Evolutionary conservation across 2,888 invertebrate species (phyloP).

Genomic region (Leptinotarsa rubiginosa): DNA sequence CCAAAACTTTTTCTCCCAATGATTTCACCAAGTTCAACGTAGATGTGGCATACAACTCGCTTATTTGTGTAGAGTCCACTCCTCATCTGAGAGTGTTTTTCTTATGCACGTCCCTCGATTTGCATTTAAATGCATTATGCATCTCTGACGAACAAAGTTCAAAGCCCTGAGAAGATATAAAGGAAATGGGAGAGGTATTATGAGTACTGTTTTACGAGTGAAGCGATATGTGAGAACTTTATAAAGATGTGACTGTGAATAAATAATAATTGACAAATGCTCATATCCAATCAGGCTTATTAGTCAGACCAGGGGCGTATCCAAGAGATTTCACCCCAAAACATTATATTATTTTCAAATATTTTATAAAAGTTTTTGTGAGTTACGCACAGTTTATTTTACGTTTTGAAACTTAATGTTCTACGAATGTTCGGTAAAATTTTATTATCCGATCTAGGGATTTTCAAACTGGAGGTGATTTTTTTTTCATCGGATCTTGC

Average conservation of each 20-base stretch:
- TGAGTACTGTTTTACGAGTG: constrained; percentile 15
- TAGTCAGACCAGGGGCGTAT: constrained; percentile 3
- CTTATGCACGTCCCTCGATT: constrained; percentile 16
- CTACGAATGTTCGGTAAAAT: no score
- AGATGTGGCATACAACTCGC: no score
- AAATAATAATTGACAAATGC: constrained; percentile 17
- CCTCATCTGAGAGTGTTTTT: constrained; percentile 11
- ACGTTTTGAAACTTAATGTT: no score
- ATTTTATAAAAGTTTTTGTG: no score
- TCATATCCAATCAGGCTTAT: constrained; percentile 2
- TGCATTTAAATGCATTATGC: constrained; percentile 33
- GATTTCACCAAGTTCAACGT: no score
- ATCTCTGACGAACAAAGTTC: constrained; percentile 30
- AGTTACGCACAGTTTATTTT: no score
- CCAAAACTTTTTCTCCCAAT: no score
- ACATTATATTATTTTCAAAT: no score
- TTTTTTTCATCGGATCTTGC: no score
- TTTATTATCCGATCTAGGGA: no score
- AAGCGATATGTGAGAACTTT: constrained; percentile 13
- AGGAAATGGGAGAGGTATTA: constrained; percentile 21
- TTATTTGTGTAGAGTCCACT: background rate
- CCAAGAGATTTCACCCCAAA: background rate
- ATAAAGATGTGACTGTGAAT: constrained; percentile 14
- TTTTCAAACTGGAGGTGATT: no score
- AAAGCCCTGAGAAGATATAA: constrained; percentile 26